Base-by-base conservation (phyloP, 2,888 invertebrate genomes). In the Aricia artaxerxes region DNA sequence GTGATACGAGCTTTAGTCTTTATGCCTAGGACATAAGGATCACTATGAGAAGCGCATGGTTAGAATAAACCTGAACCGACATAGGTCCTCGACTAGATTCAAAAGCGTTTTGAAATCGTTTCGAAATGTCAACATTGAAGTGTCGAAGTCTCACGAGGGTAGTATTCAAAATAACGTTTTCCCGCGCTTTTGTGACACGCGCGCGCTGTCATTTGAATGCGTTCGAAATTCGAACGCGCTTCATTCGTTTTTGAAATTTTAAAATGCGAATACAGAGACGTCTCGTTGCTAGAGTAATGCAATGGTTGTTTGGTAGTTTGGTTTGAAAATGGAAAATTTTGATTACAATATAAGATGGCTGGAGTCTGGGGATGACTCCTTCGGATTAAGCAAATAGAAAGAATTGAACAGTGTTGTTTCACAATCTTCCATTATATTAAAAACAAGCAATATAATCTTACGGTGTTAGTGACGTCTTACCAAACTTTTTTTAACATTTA, bases 101-200 rank as follows among this genome's bases (percentile, higher is more conserved):
- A 69, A 35, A 69, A 38, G 69, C 69, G 69, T 69, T 69, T 69
- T 69, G 69, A 69, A 69, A 69, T 69, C 69, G 64, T 24, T 64
- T 64, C 64, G 13, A 69, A 69, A 69, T 69, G 69, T 69, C 69
- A 69, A 69, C 69, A 69, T 69, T 69, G 16, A 69, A 69, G 69
- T 69, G 69, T 38, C 69, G 69, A 69, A 69, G 69, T 69, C 69
- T 69, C 69, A 1, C 35, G 69, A 69, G 69, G 69, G 69, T 64
- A 11, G 31, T 69, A 69, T 69, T 69, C 69, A 38, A 69, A 69
- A 35, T 38, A 5, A 38, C 69, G 69, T 1, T 38, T 38, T 69
- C 35, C 35, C 69, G 69, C 69, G 69, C 69, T 69, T 69, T 16
- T 69, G 69, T 69, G 16, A 1, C 13, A 69, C 35, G 13, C 35